Evolutionary conservation across 1,140 invertebrate genomes (phyloP).

Genomic region (Teleopsis dalmanni): DNA sequence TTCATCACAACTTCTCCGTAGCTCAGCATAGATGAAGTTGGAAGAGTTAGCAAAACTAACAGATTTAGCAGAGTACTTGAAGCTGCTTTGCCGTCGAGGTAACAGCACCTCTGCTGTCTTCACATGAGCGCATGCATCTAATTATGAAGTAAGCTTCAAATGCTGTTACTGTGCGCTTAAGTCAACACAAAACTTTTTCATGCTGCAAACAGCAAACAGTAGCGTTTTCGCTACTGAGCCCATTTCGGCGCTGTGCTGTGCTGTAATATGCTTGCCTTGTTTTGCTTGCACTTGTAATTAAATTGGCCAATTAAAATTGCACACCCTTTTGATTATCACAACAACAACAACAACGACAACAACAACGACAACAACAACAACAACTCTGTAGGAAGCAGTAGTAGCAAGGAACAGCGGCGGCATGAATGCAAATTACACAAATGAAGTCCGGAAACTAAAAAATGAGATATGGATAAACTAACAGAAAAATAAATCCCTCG

Average conservation of each 20-base stretch:
- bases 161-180: too few species aligned
- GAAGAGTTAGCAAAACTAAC: slow-evolving; percentile 3
- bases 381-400: too few species aligned
- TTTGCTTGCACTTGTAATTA: slow-evolving; percentile 35
- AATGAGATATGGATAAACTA: too few species aligned
- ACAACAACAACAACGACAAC: slow-evolving; percentile 4
- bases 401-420: too few species aligned
- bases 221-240: not conserved
- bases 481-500: too few species aligned
- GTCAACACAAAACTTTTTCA: too few species aligned
- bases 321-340: slow-evolving; percentile 44
- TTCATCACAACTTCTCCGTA: too few species aligned
- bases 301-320: slow-evolving; percentile 45
- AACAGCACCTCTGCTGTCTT: not conserved
- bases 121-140: not conserved
- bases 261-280: too few species aligned
- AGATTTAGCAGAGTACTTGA: slow-evolving; percentile 7
- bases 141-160: not conserved
- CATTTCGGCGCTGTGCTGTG: slow-evolving; percentile 10
- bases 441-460: too few species aligned
- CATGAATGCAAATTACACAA: too few species aligned
- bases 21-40: too few species aligned
- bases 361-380: not conserved
- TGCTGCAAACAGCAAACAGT: too few species aligned
- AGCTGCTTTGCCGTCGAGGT: slow-evolving; percentile 14